Percentiles rank a stretch among this genome's conserved stretches.
These are phyloP conservation scores for Drosophila koepferae DNA, from an alignment of 2,888 invertebrate genomes.

Conservation along the genomic window DNA sequence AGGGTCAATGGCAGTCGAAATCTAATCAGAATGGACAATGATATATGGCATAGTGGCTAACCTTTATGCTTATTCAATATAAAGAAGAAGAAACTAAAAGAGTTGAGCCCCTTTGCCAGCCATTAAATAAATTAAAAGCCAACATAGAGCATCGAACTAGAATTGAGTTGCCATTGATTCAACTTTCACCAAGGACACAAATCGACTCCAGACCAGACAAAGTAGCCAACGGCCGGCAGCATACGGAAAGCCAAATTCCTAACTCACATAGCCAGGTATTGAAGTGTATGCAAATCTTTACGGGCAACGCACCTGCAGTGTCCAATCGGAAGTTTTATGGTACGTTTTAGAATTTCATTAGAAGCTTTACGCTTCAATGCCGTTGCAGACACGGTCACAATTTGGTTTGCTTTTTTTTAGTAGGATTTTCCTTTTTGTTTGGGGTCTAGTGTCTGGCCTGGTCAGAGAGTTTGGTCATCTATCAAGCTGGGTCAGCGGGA, in stretches of 20 bases:
- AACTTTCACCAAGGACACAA: conserved; percentile 57
- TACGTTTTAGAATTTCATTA: conserved; percentile 69
- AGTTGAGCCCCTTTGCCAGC: conserved; percentile 42
- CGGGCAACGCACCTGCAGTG: conserved; percentile 46
- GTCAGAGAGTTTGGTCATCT: conserved; percentile 37
- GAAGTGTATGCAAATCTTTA: conserved; percentile 43
- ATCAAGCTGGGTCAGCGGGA: conserved; percentile 45
- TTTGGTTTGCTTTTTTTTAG: background rate
- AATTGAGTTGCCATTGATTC: conserved; percentile 49
- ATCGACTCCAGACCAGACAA: conserved; percentile 19
- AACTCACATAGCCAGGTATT: conserved; percentile 1
- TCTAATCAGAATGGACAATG: conserved; percentile 47
- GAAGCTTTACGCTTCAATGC: conserved; percentile 48
- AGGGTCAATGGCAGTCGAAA: background rate
- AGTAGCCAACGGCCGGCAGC: conserved; percentile 28
- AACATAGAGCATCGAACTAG: conserved; percentile 42
- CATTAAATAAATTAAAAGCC: conserved; percentile 65
- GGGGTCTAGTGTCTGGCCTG: conserved; percentile 7
- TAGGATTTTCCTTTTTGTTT: no score
- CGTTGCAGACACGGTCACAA: conserved; percentile 27
- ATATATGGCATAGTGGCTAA: conserved; percentile 46
- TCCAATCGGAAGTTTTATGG: conserved; percentile 59
- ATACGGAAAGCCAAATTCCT: conserved; percentile 32
- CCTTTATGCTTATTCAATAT: conserved; percentile 51
- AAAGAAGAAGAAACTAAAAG: conserved; percentile 7